phyloP scores from a whole-genome alignment of 1,140 invertebrate genomes.

The Heliconius hewitsoni region DNA sequence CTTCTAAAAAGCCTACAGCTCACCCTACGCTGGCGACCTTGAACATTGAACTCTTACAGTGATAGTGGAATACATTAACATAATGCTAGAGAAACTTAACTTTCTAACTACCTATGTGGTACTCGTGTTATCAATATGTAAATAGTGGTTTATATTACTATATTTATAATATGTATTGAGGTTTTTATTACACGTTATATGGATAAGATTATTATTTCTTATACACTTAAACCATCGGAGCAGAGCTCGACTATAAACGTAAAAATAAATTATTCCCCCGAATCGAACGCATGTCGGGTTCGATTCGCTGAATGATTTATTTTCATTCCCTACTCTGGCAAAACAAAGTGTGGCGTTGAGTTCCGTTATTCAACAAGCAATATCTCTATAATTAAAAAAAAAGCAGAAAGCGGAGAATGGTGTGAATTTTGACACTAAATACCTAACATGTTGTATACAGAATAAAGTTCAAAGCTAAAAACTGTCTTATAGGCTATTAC shows the following conservation, averaged over 20 bases:
- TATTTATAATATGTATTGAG: neutral
- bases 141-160: constrained; percentile 19
- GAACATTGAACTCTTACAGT: constrained; percentile 51
- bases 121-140: constrained; percentile 26
- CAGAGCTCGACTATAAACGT: neutral
- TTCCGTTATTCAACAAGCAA: neutral
- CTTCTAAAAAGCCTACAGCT: neutral
- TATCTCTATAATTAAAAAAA: neutral
- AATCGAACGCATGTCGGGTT: too few relatives aligned
- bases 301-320: neutral
- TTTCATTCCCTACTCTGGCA: neutral
- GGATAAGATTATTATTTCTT: neutral
- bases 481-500: too few relatives aligned
- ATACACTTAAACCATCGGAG: neutral
- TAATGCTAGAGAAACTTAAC: constrained; percentile 58
- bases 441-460: neutral
- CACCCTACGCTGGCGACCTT: constrained; percentile 46
- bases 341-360: neutral
- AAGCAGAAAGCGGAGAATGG: neutral
- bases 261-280: too few relatives aligned
- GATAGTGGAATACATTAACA: constrained; percentile 52
- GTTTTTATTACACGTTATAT: neutral
- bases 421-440: neutral
- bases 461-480: neutral
- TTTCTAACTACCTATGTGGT: constrained; percentile 48